Evolutionary conservation across 2,113 vertebrate genomes (phyloP), one percentile per base, ranked within the genome.

Genomic region (Ciconia boyciana): DNA sequence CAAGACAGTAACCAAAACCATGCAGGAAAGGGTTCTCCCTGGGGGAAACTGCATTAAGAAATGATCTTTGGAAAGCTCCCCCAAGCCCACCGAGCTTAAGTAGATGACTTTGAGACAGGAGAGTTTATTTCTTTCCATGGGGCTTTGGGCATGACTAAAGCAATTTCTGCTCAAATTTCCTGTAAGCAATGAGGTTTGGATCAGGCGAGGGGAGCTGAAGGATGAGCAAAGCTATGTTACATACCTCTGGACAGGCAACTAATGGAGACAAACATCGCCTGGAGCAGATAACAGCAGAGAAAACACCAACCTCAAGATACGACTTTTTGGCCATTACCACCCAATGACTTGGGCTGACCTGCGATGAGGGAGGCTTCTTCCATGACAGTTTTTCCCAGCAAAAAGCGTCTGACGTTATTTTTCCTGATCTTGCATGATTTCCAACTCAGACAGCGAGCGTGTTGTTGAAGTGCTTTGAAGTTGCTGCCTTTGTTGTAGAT

Each of bases 331-430:
- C 41, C 60, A 29, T 32, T 36, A 26, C 44, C 26, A 60, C 62
- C 41, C 54, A n/a, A 41, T 44, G 71, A 11, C 19, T 84, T 21
- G 78, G 26, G 82, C 34, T 72, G 48, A 43, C 57, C 58, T 28
- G n/a, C 0, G 3, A 3, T 4, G 22, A 10, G 22, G 21, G 51
- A 71, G 14, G 32, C 10, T 68, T 72, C 61, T 80, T 39, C 75
- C 79, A 60, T 0, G 1, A 11, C 43, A 0, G 0, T 9, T 71
- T 55, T 49, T 14, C 55, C 61, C 79, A 77, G 58, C 24, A 29
- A 70, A 43, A 41, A 66, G 41, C 31, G 31, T 4, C 80, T 43
- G 74, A 2, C 2, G 1, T 51, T 41, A 8, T 87, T 93, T 62
- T 39, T 0, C 57, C 69, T 2, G 1, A 18, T 13, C n/a, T 15